Evolutionary conservation across 2,888 invertebrate genomes (phyloP).

Genomic region (Lasioglossum leucozonium): DNA sequence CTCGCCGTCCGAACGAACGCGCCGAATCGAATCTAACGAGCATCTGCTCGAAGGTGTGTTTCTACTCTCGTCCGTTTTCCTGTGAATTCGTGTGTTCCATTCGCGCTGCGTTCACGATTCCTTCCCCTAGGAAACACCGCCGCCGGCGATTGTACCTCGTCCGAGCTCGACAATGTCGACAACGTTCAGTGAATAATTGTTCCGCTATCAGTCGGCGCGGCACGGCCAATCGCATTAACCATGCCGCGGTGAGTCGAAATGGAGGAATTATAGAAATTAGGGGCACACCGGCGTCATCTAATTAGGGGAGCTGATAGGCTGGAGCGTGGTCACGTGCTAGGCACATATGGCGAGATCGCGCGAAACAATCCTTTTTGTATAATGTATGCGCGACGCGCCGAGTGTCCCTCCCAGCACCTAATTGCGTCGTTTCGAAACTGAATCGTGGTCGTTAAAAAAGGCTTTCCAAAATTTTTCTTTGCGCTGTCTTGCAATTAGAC

Average conservation of each 20-base stretch:
- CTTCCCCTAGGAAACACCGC: conserved; percentile 1
- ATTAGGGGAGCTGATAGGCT: conserved; percentile 67
- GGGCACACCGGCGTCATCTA: conserved; percentile 77
- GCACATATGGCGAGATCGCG: conserved; percentile 46
- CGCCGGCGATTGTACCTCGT: conserved; percentile 12
- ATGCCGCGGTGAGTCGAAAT: conserved; percentile 71
- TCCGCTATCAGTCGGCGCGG: conserved; percentile 27
- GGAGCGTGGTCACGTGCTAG: neutral
- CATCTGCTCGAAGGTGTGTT: conserved; percentile 39
- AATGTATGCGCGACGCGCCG: neutral
- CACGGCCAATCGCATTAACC: conserved; percentile 74
- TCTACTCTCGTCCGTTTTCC: neutral
- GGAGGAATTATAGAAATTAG: conserved; percentile 78
- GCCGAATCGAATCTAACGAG: conserved; percentile 42
- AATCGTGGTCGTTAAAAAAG: neutral
- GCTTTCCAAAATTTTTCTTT: neutral
- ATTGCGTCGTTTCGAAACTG: neutral
- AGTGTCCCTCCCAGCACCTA: neutral
- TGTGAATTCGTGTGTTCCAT: neutral
- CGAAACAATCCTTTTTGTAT: conserved; percentile 34
- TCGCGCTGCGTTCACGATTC: neutral
- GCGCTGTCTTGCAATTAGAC: neutral
- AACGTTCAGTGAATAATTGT: conserved; percentile 49
- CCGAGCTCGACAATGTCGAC: conserved; percentile 21
- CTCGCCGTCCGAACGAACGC: conserved; percentile 25